A percentile compares a stretch with the other conserved stretches of the same genome.
phyloP scores from a whole-genome alignment of 2,113 vertebrate genomes.

The Campylomormyrus numenius region DNA sequence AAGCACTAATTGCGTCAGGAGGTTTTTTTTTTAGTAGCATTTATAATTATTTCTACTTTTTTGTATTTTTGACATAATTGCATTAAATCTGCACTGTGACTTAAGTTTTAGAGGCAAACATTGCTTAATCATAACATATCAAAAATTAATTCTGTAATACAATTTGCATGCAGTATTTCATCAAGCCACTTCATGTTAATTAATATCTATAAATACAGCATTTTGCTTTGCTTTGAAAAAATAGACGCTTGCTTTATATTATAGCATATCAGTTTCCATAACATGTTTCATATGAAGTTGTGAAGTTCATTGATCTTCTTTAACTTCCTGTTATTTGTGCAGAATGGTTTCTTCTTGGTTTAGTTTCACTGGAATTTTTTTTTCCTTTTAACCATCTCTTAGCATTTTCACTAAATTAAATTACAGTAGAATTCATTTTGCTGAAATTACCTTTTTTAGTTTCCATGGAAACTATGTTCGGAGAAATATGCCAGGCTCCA shows the following conservation, averaged over 20 bases:
- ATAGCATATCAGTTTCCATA: conserved; percentile 32
- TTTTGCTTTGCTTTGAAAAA: neutral
- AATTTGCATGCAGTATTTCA: neutral
- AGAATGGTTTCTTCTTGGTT: conserved; percentile 34
- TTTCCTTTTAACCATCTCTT: conserved; percentile 34
- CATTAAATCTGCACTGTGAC: neutral
- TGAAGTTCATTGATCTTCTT: conserved; percentile 38
- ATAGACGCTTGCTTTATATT: neutral
- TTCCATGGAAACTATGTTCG: conserved; percentile 31
- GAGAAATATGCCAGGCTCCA: conserved; percentile 13
- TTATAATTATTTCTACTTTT: neutral
- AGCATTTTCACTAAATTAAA: conserved; percentile 51
- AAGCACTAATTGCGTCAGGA: neutral
- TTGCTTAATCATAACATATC: neutral
- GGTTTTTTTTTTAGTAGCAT: neutral
- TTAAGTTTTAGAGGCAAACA: neutral
- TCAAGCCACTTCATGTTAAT: neutral
- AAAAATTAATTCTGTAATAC: neutral
- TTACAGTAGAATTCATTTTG: conserved; percentile 42
- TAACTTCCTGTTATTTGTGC: conserved; percentile 38
- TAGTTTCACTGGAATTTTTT: conserved; percentile 43
- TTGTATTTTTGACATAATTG: neutral
- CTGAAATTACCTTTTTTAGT: conserved; percentile 47
- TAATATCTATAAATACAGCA: neutral
- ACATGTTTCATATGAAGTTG: conserved; percentile 42